These are phyloP conservation scores for Nyctereutes procyonoides DNA, from an alignment of 2,113 vertebrate genomes.

Conservation along the genomic window DNA sequence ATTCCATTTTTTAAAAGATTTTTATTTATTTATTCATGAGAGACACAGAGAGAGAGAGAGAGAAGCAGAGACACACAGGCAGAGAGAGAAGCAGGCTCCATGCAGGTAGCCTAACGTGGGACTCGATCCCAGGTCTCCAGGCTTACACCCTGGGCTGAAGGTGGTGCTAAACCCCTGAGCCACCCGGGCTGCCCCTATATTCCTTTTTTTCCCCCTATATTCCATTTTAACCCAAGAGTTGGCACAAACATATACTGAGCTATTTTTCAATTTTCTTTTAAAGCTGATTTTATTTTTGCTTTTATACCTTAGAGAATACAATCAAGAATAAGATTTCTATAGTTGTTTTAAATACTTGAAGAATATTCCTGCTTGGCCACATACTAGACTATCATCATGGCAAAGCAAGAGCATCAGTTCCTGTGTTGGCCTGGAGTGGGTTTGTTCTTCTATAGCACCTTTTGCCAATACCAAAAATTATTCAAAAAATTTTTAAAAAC, in stretches of 20 bases:
- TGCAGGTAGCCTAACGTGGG: no score
- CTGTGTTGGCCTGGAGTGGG: not conserved
- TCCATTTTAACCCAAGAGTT: constrained; percentile 47
- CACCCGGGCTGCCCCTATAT: no score
- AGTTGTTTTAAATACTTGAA: constrained; percentile 48
- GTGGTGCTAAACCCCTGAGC: no score
- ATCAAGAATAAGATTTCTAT: constrained; percentile 46
- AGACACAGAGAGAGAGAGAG: no score
- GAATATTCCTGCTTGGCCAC: constrained; percentile 6
- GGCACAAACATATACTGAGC: constrained; percentile 26
- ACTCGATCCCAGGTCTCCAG: no score
- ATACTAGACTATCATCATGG: not conserved
- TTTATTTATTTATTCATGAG: no score
- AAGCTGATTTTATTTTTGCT: constrained; percentile 30
- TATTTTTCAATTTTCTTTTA: constrained; percentile 53
- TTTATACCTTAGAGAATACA: constrained; percentile 32
- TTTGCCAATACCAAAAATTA: constrained; percentile 42
- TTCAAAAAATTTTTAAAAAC: not conserved
- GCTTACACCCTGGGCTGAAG: no score
- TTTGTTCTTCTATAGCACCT: constrained; percentile 45
- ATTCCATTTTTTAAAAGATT: no score
- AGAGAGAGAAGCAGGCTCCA: no score
- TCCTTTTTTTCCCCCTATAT: not conserved
- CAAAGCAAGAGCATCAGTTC: not conserved
- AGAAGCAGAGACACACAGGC: no score